Percentiles rank a stretch among this genome's conserved stretches.
Conservation (phyloP, 2,113 vertebrate species). For the Mandrillus leucophaeus region DNA sequence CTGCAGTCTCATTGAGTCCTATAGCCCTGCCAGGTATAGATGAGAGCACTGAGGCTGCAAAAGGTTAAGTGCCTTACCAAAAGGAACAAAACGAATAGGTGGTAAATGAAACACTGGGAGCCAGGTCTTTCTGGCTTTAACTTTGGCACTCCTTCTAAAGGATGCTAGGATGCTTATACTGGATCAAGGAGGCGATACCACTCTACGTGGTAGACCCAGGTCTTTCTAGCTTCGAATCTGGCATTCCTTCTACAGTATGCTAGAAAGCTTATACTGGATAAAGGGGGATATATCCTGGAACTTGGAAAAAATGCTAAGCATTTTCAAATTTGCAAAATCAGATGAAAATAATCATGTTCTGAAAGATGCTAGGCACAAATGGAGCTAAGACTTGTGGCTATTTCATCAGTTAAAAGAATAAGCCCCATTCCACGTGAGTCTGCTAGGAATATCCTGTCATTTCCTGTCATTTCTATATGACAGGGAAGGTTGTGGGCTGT, state of each 20-base stretch:
- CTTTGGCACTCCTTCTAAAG: not conserved
- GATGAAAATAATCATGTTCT: not conserved
- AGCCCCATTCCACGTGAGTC: not conserved
- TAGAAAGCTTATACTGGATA: not conserved
- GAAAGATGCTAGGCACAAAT: not conserved
- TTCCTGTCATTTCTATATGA: not conserved
- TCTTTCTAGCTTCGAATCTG: not conserved
- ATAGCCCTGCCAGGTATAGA: not conserved
- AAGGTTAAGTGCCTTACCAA: not conserved
- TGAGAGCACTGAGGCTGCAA: not conserved
- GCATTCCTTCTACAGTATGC: not conserved
- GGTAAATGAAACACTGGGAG: too few species aligned
- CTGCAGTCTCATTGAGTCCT: not conserved
- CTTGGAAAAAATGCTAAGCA: not conserved
- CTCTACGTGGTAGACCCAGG: too few species aligned
- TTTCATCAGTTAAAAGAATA: not conserved
- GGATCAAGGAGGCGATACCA: not conserved
- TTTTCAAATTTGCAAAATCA: constrained; percentile 12
- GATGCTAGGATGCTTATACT: not conserved
- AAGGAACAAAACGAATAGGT: not conserved
- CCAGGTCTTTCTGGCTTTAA: not conserved
- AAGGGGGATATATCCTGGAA: not conserved
- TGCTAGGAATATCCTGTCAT: not conserved
- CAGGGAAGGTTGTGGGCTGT: accelerated
- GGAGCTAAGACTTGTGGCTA: not conserved